Evolutionary conservation across 2,888 invertebrate species (phyloP), one percentile per base, ranked within the genome.

Genomic region (Drosophila acutilabella): DNA sequence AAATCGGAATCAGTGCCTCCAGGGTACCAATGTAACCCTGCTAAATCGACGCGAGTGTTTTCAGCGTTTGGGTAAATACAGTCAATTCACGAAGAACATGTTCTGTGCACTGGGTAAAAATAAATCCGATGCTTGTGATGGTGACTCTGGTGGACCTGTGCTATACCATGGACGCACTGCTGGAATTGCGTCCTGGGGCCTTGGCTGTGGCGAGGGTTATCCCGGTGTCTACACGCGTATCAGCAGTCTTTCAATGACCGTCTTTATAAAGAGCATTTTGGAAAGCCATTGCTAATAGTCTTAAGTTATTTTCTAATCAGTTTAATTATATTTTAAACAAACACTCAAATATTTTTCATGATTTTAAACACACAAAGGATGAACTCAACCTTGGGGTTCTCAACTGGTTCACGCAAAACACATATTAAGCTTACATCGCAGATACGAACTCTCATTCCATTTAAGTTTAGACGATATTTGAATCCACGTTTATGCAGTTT

Each of bases 211-310:
- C n/a, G 65, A 66, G 75, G 94, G 95, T 0, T 94, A 94, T 79
- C 96, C 96, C 0, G 96, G 96, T 0, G 96, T 97, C 4, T 96
- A 96, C 90, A 94, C 95, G 0, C 93, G 96, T 57, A 95, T 96
- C 0, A 78, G 72, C 30, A 80, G 76, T 26, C 26, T 64, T 1
- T 0, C n/a, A 5, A 74, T 84, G 18, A 59, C 60, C 0, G 57
- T 23, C 13, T 71, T 60, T n/a, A 16, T 84, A 0, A 78, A 80
- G 23, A 44, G 11, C 11, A 41, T 60, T 5, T 26, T 71, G 2
- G 13, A 51, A 1, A 16, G 0, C 4, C 13, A 84, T 13, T 74
- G 74, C 36, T 53, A 44, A 8, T 8, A 36, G 36, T 36, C 4
- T 4, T 36, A 13, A 36, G 2, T 7, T 30, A 30, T 7, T 30